A percentile compares a stretch with the other conserved stretches of the same genome.
These are phyloP conservation scores for Ichneumon xanthorius DNA, from an alignment of 2,888 invertebrate species.

Conservation along the genomic window DNA sequence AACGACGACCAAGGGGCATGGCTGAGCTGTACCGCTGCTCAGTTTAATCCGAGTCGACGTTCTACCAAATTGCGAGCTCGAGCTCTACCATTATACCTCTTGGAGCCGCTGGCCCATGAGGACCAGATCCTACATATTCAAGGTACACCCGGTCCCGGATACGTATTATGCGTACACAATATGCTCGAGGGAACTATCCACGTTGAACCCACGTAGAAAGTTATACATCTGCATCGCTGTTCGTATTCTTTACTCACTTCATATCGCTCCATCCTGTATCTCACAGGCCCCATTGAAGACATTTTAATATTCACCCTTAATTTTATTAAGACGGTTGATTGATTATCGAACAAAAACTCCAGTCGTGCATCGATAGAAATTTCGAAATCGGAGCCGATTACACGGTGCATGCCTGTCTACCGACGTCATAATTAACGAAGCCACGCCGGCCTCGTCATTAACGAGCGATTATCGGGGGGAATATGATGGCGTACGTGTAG, in stretches of 20 bases:
- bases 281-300: not conserved
- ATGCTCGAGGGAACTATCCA: not conserved
- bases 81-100: conserved; percentile 30
- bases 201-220: not conserved
- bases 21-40: conserved; percentile 8
- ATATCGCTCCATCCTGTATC: not conserved
- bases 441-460: conserved; percentile 42
- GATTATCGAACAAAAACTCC: conserved; percentile 17
- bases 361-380: conserved; percentile 26
- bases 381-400: not conserved
- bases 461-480: conserved; percentile 51
- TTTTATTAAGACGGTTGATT: conserved; percentile 25
- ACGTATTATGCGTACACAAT: not conserved
- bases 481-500: not conserved
- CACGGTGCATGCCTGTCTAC: not conserved
- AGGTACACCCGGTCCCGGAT: not conserved
- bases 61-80: conserved; percentile 50
- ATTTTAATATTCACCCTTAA: not conserved
- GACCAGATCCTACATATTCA: conserved; percentile 5
- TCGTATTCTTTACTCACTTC: not conserved
- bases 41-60: conserved; percentile 61
- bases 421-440: conserved; percentile 49
- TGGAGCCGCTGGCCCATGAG: conserved; percentile 26
- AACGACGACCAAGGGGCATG: conserved; percentile 36
- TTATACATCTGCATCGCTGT: not conserved